Conservation (phyloP, 2,888 invertebrate genomes). For the Micoletzkya japonica region DNA sequence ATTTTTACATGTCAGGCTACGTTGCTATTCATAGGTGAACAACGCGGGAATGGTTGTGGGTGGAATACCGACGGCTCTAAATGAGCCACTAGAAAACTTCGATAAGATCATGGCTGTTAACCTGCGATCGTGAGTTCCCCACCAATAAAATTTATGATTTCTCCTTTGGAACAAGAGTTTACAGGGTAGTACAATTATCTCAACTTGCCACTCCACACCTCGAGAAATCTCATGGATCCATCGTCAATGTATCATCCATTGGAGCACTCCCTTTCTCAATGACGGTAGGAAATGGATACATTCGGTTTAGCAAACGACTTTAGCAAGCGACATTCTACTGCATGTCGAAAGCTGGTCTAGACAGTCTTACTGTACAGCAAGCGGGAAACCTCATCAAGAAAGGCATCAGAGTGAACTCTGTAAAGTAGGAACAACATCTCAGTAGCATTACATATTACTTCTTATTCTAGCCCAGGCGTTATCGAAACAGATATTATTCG, state of each 20-base stretch:
- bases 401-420: constrained; percentile 24
- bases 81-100: not conserved
- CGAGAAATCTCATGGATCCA: constrained; percentile 12
- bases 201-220: constrained; percentile 1
- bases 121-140: not conserved
- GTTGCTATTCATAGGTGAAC: constrained; percentile 17
- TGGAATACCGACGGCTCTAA: no score
- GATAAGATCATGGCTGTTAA: constrained; percentile 11
- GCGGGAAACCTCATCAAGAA: not conserved
- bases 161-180: not conserved
- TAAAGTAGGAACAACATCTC: constrained; percentile 11
- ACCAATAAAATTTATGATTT: not conserved
- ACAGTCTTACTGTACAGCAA: constrained; percentile 15
- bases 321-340: constrained; percentile 8
- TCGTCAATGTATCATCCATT: constrained; percentile 17
- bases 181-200: not conserved
- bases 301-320: not conserved
- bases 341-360: constrained; percentile 14
- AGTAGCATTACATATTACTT: no score
- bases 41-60: constrained; percentile 20
- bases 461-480: constrained; percentile 5
- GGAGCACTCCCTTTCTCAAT: not conserved
- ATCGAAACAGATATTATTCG: constrained; percentile 15
- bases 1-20: no score
- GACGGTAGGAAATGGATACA: not conserved